Base-by-base conservation (phyloP, 1,140 invertebrate genomes). In the Drosophila paulistorum region DNA sequence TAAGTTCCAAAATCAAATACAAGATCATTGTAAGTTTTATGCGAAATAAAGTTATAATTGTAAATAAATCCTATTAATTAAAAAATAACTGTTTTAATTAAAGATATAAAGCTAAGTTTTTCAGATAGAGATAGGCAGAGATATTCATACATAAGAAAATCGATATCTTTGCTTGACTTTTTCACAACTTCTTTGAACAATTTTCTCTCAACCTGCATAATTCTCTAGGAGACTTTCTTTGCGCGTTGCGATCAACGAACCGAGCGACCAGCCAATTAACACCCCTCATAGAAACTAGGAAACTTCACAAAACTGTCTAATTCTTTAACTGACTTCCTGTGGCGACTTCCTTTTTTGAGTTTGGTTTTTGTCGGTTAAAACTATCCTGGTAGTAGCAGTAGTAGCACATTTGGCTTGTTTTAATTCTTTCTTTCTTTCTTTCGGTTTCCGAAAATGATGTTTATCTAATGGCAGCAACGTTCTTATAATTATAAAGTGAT, bases 401-500 rank as follows among this genome's bases (percentile, higher is more conserved):
- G 23, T 11, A 62, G 42, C 57, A 65, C 26, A 30, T 10, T 39
- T 23, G 48, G 41, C 48, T 55, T 26, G 39, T 42, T 57, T 74
- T 78, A 75, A 66, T 59, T 66, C 65, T 63, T 11, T 62, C 23
- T 63, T 11, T 62, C 23, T 35, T 63, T 62, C 23, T 63, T 63
- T n/a, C 39, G 14, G 45, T 75, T 69, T 7, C 59, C 61, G 58
- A 71, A 71, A 65, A 73, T 75, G 81, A 86, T 87, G 79, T 86
- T 86, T 87, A 86, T 86, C 83, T 77, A 87, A 87, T 86, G 64
- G 54, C 45, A 51, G 45, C 45, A 51, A 66, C 67, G 67, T 69
- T 71, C 77, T 74, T 57, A 73, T 83, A 85, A 85, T 85, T 85
- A 85, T 66, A 65, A 85, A 78, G 68, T 73, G 82, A 79, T 78